Base-by-base conservation (phyloP, 2,113 vertebrate genomes). In the Nematolebias whitei region DNA sequence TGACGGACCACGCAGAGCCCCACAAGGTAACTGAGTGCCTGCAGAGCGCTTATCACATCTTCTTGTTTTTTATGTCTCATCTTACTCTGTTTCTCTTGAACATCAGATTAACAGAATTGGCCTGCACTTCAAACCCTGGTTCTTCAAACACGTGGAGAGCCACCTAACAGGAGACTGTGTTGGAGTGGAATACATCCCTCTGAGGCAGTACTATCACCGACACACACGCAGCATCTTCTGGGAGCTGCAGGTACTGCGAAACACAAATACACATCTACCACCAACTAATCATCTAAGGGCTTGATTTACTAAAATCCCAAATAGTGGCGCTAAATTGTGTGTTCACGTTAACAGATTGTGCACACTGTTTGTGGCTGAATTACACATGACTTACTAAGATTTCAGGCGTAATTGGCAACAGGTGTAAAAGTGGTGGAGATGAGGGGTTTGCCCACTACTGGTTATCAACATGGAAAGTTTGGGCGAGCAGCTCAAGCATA, bases 181-280 rank as follows among this genome's bases (percentile, higher is more conserved):
- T 18, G 95, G 92, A 57, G 90, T 92, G 8, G 98, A 99, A 40
- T 99, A 96, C 84, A 94, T 99, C 78, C 98, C 98, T 40, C 79
- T 98, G 61, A 93, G 98, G 41, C 97, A 99, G 23, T 99, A 99
- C 78, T 99, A 99, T 79, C 98, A 99, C 80, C 92, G 98, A 56
- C 98, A 99, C 82, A 99, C 97, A 1, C 95, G 94, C 76, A 98
- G 97, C 86, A 97, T 99, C 90, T 99, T 99, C 93, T 99, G 98
- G 98, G 98, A 99, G 84, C 91, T 99, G 43, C 97, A 98, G 88
- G 98, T 99, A 91, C 22, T 87, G 55, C 18, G n/a, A 86, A 93
- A 93, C 69, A 66, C 61, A 63, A 44, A 35, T 12, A 45, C 63
- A 11, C 20, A 13, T 2, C 1, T 38, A 2, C 22, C 16, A 29